Percentiles rank a stretch among this genome's conserved stretches.
These are phyloP conservation scores for Geococcyx californianus DNA, from an alignment of 2,113 vertebrate genomes.

Conservation along the genomic window DNA sequence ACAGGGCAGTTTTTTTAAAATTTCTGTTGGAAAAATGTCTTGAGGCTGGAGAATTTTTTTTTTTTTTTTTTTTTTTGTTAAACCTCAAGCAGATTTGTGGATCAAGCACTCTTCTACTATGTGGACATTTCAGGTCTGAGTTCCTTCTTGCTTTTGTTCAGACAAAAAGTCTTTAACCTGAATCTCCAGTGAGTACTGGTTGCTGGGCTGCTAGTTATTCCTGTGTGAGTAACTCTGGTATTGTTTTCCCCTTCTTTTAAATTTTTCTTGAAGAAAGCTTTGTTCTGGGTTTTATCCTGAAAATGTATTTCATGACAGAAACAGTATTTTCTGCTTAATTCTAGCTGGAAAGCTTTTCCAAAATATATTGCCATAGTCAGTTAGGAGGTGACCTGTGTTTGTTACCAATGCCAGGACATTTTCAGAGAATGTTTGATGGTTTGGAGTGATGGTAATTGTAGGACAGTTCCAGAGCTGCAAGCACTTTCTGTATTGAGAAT, in stretches of 20 bases:
- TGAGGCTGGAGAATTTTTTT: background rate
- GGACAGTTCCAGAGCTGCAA: background rate
- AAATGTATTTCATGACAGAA: background rate
- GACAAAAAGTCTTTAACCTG: background rate
- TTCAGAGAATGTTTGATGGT: background rate
- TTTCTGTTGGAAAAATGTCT: background rate
- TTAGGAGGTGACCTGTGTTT: background rate
- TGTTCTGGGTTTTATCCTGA: background rate
- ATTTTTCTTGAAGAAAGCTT: background rate
- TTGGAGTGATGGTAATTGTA: background rate
- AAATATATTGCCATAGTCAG: background rate
- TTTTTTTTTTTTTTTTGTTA: background rate
- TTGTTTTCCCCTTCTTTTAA: background rate
- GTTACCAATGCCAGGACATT: background rate
- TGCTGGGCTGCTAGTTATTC: background rate
- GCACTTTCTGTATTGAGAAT: background rate
- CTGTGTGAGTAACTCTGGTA: background rate
- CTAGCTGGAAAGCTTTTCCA: background rate
- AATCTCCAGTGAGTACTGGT: background rate
- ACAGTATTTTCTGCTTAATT: background rate
- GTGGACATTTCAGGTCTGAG: background rate
- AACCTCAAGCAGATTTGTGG: background rate
- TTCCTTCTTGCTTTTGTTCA: background rate
- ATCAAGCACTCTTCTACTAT: fast-evolving
- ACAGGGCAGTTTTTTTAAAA: background rate